Conservation (phyloP, 2,113 vertebrate genomes). For the Hystrix brachyura region DNA sequence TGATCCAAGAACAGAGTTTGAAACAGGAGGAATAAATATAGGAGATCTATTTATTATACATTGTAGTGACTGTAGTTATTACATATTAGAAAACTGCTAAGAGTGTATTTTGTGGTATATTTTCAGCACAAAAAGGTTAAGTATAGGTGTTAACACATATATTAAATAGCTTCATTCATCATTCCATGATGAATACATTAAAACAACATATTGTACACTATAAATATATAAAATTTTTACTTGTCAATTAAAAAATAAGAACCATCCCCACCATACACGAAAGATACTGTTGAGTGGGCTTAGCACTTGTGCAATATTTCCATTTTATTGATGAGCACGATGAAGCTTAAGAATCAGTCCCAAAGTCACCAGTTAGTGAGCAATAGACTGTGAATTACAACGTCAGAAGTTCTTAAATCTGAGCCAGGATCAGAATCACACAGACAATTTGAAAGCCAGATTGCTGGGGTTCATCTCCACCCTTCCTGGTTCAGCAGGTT, state of each 20-base stretch:
- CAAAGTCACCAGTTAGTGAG: neutral
- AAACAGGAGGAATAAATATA: neutral
- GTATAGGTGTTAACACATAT: neutral
- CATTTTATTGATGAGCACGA: constrained; percentile 7
- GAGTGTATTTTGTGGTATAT: neutral
- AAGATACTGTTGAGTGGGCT: neutral
- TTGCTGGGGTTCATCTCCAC: neutral
- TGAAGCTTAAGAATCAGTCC: neutral
- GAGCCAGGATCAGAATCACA: neutral
- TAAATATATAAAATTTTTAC: neutral
- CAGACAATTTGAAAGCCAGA: neutral
- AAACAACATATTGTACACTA: neutral
- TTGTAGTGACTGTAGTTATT: neutral
- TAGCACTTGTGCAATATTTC: neutral
- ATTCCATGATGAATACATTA: neutral
- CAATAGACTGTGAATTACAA: neutral
- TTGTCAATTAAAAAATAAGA: neutral
- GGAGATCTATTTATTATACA: neutral
- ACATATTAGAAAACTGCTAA: neutral
- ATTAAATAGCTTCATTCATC: neutral
- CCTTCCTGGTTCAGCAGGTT: neutral
- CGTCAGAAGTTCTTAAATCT: neutral
- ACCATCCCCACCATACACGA: neutral
- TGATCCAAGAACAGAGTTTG: too few species aligned
- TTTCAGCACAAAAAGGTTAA: neutral